Conservation (phyloP, 92 coral and sea anemone genomes). For the Heteractis magnifica region DNA sequence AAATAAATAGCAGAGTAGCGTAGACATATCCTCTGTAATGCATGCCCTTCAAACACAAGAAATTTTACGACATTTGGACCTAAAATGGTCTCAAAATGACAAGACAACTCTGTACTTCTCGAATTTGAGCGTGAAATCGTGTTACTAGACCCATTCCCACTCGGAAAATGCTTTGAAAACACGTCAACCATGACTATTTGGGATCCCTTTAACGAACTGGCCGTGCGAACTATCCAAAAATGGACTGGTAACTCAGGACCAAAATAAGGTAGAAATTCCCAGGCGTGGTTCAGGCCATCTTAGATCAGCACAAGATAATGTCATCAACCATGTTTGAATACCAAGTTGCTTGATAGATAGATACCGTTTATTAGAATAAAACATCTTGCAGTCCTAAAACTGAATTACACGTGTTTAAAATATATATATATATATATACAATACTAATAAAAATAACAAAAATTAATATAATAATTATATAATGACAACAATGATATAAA, state of each 20-base stretch:
- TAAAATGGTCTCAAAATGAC: neutral
- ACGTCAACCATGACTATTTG: neutral
- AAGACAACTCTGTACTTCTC: neutral
- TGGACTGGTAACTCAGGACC: slow-evolving; percentile 14
- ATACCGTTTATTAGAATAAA: no score
- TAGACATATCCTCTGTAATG: neutral
- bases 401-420: no score
- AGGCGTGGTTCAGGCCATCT: no score
- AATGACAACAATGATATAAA: no score
- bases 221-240: slow-evolving; percentile 1
- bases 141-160: neutral
- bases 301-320: no score
- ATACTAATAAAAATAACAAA: no score
- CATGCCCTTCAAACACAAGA: neutral
- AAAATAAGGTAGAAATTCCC: slow-evolving; percentile 12
- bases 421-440: no score
- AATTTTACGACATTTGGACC: neutral
- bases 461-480: no score
- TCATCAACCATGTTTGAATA: no score
- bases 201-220: neutral
- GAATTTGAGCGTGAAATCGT: neutral
- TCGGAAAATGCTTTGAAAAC: neutral
- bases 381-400: no score
- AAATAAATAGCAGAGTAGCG: neutral
- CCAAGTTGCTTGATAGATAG: no score